Base-by-base conservation (phyloP, 2,113 vertebrate species). In the Rhinoptilus africanus region DNA sequence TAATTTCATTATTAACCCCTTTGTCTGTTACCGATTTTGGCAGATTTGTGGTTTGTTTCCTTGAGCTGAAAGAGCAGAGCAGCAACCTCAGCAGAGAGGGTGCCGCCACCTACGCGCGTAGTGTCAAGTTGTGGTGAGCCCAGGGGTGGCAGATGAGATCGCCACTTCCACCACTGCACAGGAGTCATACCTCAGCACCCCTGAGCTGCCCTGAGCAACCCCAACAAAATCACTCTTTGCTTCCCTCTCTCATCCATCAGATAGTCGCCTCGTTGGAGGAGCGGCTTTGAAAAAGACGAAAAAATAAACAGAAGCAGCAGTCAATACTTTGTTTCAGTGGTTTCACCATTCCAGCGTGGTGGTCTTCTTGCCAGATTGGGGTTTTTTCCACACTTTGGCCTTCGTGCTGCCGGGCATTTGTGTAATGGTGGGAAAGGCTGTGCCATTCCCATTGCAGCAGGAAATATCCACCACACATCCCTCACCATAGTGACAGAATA, bases 181-280 rank as follows among this genome's bases (percentile, higher is more conserved):
- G 1, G 0, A 48, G 9, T 53, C 53, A 22, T 48, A 73, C 32
- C 39, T 60, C 78, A n/a, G 60, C 72, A 74, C 3, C 27, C 5
- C 66, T 75, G 53, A 37, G 22, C 45, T 67, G 63, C 64, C 27
- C n/a, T 27, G 8, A 80, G 15, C 39, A 47, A 27, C 2, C 22
- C 4, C 50, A 66, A 2, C 13, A 34, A 50, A 77, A 30, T 6
- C 9, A 5, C 13, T 35, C 51, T 41, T 41, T 43, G 26, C 48
- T 72, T 68, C 66, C 15, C 19, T 53, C 39, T 50, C 43, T 63
- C 11, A 0, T 12, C 37, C 64, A 6, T 19, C 51, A 66, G 27
- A 30, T 0, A 8, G 12, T 28, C 39, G 53, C 48, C 79, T 81
- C 0, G 0, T 3, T 28, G 35, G 7, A 78, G 20, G 1, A 78